Percentiles rank a stretch among this genome's conserved stretches.
Conservation (phyloP, 2,797 vertebrate genomes). For the Dipus sagitta region DNA sequence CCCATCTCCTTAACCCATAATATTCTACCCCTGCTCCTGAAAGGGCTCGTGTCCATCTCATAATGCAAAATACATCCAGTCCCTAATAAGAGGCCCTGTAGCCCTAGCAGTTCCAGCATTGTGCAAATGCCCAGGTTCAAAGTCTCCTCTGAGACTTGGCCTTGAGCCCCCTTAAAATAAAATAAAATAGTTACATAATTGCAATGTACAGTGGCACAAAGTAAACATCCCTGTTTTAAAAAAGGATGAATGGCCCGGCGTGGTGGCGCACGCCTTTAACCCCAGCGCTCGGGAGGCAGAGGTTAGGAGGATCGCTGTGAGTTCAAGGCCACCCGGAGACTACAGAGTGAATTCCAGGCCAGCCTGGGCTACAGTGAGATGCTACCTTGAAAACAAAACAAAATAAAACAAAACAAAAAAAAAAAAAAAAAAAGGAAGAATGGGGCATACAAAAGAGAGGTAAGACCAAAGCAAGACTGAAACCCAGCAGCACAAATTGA, state of each 20-base stretch:
- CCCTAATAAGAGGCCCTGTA: neutral
- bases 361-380: too few relatives aligned
- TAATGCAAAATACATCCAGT: neutral
- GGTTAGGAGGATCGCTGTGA: too few relatives aligned
- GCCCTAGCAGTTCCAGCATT: neutral
- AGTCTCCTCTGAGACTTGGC: neutral
- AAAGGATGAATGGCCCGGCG: too few relatives aligned
- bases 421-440: too few relatives aligned
- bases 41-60: neutral
- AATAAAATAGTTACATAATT: neutral
- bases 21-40: neutral
- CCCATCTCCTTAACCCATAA: neutral
- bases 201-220: neutral
- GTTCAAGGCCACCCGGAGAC: too few relatives aligned
- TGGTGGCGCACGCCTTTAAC: too few relatives aligned
- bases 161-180: neutral
- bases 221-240: neutral
- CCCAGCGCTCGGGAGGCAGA: too few relatives aligned
- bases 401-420: too few relatives aligned
- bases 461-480: neutral
- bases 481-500: neutral
- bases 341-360: too few relatives aligned
- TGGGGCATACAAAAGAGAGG: neutral
- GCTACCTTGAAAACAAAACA: too few relatives aligned
- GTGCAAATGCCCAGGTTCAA: neutral